Conservation (phyloP, 2,113 vertebrate genomes). For the Cromileptes altivelis region DNA sequence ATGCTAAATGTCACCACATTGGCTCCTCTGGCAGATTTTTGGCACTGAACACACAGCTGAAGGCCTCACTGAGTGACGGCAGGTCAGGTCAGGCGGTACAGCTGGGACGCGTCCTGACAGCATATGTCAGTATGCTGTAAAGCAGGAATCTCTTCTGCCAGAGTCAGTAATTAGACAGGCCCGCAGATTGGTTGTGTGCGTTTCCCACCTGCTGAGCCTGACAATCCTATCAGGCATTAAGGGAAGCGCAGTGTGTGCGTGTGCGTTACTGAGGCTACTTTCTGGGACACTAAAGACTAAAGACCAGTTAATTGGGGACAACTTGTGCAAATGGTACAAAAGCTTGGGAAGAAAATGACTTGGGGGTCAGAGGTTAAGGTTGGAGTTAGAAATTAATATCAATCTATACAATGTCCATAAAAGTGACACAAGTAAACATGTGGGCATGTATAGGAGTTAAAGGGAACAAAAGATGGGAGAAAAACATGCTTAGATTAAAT, state of each 20-base stretch:
- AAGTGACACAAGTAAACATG: no score
- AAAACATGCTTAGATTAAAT: slow-evolving; percentile 26
- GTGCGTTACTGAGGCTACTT: not conserved
- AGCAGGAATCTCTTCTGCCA: slow-evolving; percentile 35
- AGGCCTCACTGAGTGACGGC: not conserved
- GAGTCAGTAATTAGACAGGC: slow-evolving; percentile 60
- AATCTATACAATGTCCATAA: no score
- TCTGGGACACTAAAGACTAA: no score
- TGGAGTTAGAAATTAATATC: no score
- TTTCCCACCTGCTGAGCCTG: slow-evolving; percentile 59
- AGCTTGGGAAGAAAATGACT: no score
- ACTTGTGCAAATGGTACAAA: no score
- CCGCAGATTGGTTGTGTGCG: slow-evolving; percentile 29
- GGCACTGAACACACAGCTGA: not conserved
- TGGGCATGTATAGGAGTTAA: not conserved
- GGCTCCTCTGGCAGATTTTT: not conserved
- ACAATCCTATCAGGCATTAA: slow-evolving; percentile 55
- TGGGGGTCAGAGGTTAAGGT: no score
- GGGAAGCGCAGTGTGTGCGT: not conserved
- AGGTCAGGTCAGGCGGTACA: slow-evolving; percentile 25
- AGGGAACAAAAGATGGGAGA: not conserved
- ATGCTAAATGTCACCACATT: slow-evolving; percentile 42
- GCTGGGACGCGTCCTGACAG: slow-evolving; percentile 14
- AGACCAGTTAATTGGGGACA: no score
- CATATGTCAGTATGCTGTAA: slow-evolving; percentile 40